These are phyloP conservation scores for Acanthococcus lagerstroemiae DNA, from an alignment of 2,888 invertebrate species.

Conservation along the genomic window DNA sequence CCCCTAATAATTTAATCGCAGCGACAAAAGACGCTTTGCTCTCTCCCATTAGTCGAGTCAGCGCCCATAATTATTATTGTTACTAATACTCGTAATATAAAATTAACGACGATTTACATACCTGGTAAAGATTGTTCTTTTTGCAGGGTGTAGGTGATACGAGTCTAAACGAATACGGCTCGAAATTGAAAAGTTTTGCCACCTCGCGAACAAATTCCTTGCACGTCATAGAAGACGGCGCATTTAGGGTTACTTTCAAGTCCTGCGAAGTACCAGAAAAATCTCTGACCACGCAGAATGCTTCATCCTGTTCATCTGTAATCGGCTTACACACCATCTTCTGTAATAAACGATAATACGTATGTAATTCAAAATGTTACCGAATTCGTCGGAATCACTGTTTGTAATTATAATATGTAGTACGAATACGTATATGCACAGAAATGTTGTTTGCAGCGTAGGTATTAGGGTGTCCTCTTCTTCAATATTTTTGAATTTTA, in stretches of 20 bases:
- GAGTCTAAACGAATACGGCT: slow-evolving; percentile 44
- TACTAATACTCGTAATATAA: too few species aligned
- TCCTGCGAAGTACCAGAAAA: slow-evolving; percentile 37
- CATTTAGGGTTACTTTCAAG: slow-evolving; percentile 38
- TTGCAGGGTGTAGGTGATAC: slow-evolving; percentile 39
- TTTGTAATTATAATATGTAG: too few species aligned
- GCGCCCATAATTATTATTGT: too few species aligned
- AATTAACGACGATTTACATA: neutral
- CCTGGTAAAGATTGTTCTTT: slow-evolving; percentile 14
- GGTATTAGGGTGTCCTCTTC: too few species aligned
- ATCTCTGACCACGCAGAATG: slow-evolving; percentile 45
- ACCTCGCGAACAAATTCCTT: slow-evolving; percentile 45
- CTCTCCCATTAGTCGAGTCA: too few species aligned
- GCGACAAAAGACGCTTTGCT: too few species aligned
- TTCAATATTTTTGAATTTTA: too few species aligned
- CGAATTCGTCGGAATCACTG: too few species aligned
- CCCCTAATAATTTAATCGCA: too few species aligned
- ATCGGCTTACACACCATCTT: slow-evolving; percentile 44
- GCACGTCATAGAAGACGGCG: slow-evolving; percentile 44
- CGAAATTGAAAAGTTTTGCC: slow-evolving; percentile 44
- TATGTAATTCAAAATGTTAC: too few species aligned
- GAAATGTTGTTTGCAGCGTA: too few species aligned
- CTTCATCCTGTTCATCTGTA: slow-evolving; percentile 41
- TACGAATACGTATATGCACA: too few species aligned
- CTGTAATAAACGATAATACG: slow-evolving; percentile 39